Evolutionary conservation across 2,888 invertebrate species (phyloP).

Genomic region (Acanthopleura granulata): DNA sequence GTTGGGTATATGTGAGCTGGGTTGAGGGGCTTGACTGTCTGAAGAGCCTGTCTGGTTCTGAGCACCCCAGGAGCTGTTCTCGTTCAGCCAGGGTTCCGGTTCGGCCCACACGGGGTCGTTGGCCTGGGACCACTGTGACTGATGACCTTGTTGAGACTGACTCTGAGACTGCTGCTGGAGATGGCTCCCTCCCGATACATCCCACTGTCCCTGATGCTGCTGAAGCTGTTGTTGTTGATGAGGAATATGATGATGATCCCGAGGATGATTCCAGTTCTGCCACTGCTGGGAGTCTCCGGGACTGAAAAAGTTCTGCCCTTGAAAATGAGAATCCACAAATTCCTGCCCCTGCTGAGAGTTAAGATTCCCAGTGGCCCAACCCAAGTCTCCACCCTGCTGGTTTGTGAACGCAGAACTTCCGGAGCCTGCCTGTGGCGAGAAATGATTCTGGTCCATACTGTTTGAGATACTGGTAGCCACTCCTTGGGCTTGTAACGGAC

Average conservation of each 20-base stretch:
- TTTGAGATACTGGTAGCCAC: not conserved
- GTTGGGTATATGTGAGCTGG: not conserved
- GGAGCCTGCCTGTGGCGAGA: not conserved
- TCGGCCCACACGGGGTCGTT: not conserved
- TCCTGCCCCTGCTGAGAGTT: not conserved
- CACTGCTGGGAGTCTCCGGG: not conserved
- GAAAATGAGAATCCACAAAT: not conserved
- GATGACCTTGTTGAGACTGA: conserved; percentile 30
- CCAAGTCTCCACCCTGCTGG: not conserved
- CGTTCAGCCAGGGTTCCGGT: conserved; percentile 10
- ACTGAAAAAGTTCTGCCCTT: not conserved
- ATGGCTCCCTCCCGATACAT: conserved; percentile 14
- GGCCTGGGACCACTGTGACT: conserved; percentile 21
- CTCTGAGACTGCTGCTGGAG: conserved; percentile 23
- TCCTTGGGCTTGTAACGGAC: not conserved
- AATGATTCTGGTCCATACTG: not conserved
- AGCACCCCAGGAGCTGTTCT: conserved; percentile 10
- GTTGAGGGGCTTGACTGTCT: not conserved
- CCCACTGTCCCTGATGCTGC: conserved; percentile 20
- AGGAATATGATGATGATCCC: too few species aligned
- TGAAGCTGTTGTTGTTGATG: conserved; percentile 16
- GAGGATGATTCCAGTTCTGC: conserved; percentile 9
- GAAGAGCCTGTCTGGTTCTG: not conserved
- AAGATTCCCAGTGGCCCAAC: not conserved
- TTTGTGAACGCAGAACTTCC: not conserved